Evolutionary conservation across 2,888 invertebrate genomes (phyloP).

Genomic region (Scrobipalpa costella): DNA sequence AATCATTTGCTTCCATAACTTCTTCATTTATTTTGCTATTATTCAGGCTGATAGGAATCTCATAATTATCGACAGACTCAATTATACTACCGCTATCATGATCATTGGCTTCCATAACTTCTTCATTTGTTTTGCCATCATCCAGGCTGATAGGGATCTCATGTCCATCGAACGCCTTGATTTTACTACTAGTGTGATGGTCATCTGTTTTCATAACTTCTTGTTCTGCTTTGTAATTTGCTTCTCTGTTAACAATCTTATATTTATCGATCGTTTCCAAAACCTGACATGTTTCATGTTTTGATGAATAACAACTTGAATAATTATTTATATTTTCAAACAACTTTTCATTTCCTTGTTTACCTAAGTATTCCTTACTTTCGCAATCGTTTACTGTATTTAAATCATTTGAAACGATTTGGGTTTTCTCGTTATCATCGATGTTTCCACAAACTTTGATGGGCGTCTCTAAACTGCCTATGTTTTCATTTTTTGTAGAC

Average conservation of each 20-base stretch:
- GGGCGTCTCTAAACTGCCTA: not conserved
- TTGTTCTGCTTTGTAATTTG: not conserved
- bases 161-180: not conserved
- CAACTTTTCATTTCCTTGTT: not conserved
- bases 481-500: not conserved
- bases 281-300: not conserved
- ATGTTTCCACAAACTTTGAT: not conserved
- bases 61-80: too few species aligned
- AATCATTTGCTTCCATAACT: too few species aligned
- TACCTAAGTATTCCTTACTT: not conserved
- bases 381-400: not conserved
- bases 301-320: not conserved
- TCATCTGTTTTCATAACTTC: not conserved
- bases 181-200: not conserved
- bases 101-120: too few species aligned
- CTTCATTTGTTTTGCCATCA: too few species aligned
- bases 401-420: not conserved
- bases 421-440: not conserved
- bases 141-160: not conserved
- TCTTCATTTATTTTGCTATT: too few species aligned
- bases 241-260: not conserved
- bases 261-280: not conserved
- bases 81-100: too few species aligned
- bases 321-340: not conserved
- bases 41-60: too few species aligned